Evolutionary conservation across 2,888 invertebrate species (phyloP).

Genomic region (Trileptium ribeirensis): DNA sequence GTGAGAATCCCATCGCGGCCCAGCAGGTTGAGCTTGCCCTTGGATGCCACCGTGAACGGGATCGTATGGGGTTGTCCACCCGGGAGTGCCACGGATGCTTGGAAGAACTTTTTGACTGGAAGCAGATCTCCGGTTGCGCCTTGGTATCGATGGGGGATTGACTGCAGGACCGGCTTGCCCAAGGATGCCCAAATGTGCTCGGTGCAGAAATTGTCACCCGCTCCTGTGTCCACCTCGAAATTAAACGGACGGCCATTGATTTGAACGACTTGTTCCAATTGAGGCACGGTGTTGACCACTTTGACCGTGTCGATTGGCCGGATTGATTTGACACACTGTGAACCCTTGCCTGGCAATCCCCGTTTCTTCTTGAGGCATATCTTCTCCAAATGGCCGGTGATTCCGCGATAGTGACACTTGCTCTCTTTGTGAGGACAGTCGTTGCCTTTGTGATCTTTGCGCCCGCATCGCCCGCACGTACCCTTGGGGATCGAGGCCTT

Average conservation of each 20-base stretch:
- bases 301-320: no score
- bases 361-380: background rate
- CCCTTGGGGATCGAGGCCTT: background rate
- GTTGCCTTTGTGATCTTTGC: background rate
- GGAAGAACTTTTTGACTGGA: background rate
- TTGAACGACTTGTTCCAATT: background rate
- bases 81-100: background rate
- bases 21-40: background rate
- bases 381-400: background rate
- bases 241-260: background rate
- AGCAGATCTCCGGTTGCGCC: background rate
- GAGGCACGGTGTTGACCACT: background rate
- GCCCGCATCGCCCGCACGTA: background rate
- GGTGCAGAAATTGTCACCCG: background rate
- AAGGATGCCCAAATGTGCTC: background rate
- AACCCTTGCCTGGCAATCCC: no score
- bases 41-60: background rate
- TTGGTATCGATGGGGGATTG: background rate
- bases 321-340: no score
- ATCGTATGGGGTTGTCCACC: background rate
- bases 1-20: background rate
- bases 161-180: background rate
- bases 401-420: background rate
- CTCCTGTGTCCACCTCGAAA: background rate
- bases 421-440: background rate